Evolutionary conservation across 2,113 vertebrate genomes (phyloP).

Genomic region (Eptesicus fuscus): DNA sequence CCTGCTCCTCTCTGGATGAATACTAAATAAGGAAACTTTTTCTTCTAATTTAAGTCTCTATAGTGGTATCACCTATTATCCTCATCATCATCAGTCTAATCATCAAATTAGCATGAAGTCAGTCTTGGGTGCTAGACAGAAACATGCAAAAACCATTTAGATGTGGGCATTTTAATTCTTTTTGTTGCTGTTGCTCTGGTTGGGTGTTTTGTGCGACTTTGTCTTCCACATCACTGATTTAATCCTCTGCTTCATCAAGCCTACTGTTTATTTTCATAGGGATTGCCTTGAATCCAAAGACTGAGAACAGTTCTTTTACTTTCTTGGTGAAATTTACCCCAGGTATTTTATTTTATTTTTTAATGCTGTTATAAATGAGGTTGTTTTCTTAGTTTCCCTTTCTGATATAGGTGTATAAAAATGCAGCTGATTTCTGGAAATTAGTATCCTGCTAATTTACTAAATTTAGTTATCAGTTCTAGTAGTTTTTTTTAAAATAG

Average conservation of each 20-base stretch:
- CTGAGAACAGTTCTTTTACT: neutral
- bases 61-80: neutral
- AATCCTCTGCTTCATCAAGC: neutral
- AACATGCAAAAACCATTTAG: neutral
- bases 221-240: neutral
- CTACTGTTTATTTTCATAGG: neutral
- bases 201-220: neutral
- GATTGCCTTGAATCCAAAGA: neutral
- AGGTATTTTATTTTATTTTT: neutral
- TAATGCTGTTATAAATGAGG: neutral
- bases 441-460: neutral
- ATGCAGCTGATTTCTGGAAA: neutral
- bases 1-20: neutral
- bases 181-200: neutral
- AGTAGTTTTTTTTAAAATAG: neutral
- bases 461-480: neutral
- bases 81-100: neutral
- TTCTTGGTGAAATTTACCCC: neutral
- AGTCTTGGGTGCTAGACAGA: neutral
- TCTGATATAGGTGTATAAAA: neutral
- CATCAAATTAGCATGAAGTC: neutral
- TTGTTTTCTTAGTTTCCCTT: neutral
- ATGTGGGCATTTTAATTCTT: neutral
- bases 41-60: slow-evolving; percentile 10
- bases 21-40: neutral